These are phyloP conservation scores for Rattus rattus DNA, from an alignment of 2,113 vertebrate species.

Conservation along the genomic window DNA sequence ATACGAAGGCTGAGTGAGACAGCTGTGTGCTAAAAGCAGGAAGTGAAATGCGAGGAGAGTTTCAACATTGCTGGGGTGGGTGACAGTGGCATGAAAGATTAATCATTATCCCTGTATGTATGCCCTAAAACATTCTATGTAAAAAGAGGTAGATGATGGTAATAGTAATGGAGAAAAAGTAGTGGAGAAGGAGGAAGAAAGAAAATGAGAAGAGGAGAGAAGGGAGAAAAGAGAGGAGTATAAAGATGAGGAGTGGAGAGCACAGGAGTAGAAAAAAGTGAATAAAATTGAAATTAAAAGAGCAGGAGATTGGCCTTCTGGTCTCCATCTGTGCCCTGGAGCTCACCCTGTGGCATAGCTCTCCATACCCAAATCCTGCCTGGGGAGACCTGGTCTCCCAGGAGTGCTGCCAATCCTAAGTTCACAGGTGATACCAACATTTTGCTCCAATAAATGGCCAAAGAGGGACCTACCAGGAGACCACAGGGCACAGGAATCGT, in stretches of 20 bases:
- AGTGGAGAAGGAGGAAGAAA: not conserved
- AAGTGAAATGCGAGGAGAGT: not conserved
- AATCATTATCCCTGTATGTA: not conserved
- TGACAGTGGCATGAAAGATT: not conserved
- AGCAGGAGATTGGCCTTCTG: not conserved
- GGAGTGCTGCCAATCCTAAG: too few species aligned
- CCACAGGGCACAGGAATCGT: too few species aligned
- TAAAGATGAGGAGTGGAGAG: not conserved
- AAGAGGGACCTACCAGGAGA: too few species aligned
- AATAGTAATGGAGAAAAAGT: not conserved
- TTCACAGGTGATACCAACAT: too few species aligned
- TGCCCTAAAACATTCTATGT: not conserved
- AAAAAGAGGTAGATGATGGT: not conserved
- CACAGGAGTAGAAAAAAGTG: not conserved
- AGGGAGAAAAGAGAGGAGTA: not conserved
- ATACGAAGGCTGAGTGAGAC: not conserved
- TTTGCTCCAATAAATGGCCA: too few species aligned
- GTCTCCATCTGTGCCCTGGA: too few species aligned
- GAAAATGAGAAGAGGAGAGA: not conserved
- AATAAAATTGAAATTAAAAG: not conserved
- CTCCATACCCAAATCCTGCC: too few species aligned
- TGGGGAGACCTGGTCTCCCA: too few species aligned
- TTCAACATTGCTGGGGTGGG: accelerated
- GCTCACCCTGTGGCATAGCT: too few species aligned
- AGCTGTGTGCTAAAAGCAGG: not conserved